Evolutionary conservation across 2,888 invertebrate species (phyloP), one percentile per base, ranked within the genome.

Genomic region (Nymphalis urticae): DNA sequence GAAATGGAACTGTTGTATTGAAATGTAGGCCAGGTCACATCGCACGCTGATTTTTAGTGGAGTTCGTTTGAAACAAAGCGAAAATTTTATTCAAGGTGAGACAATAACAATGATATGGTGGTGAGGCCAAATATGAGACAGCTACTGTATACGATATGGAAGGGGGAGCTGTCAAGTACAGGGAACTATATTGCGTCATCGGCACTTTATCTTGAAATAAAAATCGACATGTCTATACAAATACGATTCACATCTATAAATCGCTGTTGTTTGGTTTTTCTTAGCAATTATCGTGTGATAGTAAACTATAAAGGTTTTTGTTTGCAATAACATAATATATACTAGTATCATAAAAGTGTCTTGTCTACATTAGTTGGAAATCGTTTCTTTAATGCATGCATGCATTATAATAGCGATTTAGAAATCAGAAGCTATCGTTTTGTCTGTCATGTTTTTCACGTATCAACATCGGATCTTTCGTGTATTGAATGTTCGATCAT

Each of bases 51-150:
- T 64, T 62, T 61, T 54, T 42, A 69, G 58, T 66, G 56, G 62
- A 63, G 64, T 62, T 66, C 63, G 69, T 64, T 69, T 63, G 66
- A 70, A 72, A 70, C 73, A 72, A 70, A 67, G 73, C 68, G 66
- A 61, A 73, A 73, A 73, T 69, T 74, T 70, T 73, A 74, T 74
- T 72, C 73, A 73, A 70, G 72, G 70, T 68, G 68, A 72, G 68
- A 59, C 68, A 70, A 72, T 68, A 72, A 72, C 70, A 72, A 70
- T 67, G 67, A 64, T 65, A 70, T 62, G 62, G 59, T 62, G 62
- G n/a, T 58, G 58, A 50, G 66, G 62, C 63, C 63, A 60, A 68
- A 72, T 70, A 70, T 68, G 66, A 70, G 70, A 70, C 70, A 68
- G 48, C 62, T 64, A 63, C 66, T 66, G 36, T 66, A 69, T 66